Evolutionary conservation across 2,888 invertebrate species (phyloP).

Genomic region (Amphipyra berbera): DNA sequence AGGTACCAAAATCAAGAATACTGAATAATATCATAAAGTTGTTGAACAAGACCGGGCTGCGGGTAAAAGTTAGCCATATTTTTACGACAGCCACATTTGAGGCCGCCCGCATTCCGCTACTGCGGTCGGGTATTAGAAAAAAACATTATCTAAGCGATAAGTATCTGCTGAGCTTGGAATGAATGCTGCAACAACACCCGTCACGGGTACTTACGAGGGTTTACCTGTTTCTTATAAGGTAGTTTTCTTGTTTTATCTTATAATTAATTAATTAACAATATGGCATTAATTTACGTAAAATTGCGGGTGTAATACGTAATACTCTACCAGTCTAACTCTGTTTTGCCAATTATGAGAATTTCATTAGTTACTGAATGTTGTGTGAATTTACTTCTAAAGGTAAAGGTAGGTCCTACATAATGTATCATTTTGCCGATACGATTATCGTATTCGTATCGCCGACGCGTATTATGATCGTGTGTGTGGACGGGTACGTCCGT

Average conservation of each 20-base stretch:
- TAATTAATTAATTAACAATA: slow-evolving; percentile 12
- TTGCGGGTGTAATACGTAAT: background rate
- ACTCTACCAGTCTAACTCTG: background rate
- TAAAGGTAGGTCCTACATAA: no score
- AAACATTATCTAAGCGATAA: slow-evolving; percentile 49
- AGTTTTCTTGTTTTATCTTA: slow-evolving; percentile 29
- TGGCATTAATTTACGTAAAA: slow-evolving; percentile 11
- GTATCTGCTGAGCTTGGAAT: slow-evolving; percentile 35
- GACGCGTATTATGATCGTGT: no score
- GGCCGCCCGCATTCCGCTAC: slow-evolving; percentile 57
- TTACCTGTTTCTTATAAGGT: slow-evolving; percentile 16
- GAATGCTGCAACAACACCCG: slow-evolving; percentile 50
- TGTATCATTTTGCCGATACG: no score
- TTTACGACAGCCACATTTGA: slow-evolving; percentile 44
- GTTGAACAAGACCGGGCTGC: slow-evolving; percentile 2
- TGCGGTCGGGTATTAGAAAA: slow-evolving; percentile 48
- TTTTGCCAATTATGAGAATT: no score
- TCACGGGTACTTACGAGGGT: slow-evolving; percentile 27
- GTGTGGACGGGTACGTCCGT: no score
- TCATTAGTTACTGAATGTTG: no score
- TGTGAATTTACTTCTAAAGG: no score
- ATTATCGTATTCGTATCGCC: no score
- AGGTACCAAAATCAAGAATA: background rate
- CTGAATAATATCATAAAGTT: background rate
- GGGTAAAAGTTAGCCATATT: slow-evolving; percentile 42